A percentile compares a stretch with the other conserved stretches of the same genome.
Evolutionary conservation across 35 echinoderm and acorn worm species (phyloP).

Genomic region (Amphiura filiformis): DNA sequence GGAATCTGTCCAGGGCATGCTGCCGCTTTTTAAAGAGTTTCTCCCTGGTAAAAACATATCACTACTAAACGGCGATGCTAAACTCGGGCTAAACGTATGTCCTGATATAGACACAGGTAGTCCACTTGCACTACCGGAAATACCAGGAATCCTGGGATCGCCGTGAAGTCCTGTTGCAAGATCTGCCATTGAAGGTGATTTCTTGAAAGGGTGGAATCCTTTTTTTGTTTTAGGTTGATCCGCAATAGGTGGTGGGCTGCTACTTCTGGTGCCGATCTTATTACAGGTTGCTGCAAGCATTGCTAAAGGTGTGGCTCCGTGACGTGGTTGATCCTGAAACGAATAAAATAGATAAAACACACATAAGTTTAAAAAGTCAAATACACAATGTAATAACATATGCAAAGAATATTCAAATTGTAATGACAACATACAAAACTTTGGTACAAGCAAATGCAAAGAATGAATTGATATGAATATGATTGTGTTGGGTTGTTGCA

Average conservation of each 20-base stretch:
- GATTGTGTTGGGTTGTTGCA: no score
- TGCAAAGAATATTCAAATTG: not conserved
- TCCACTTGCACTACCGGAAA: slow-evolving; percentile 34
- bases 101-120: slow-evolving; percentile 29
- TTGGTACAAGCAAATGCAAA: not conserved
- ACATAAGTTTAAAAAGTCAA: not conserved
- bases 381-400: not conserved
- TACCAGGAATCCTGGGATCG: slow-evolving; percentile 29
- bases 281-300: slow-evolving; percentile 92
- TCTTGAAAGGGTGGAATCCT: slow-evolving; percentile 60
- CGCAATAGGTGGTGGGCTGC: slow-evolving; percentile 26
- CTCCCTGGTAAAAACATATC: slow-evolving; percentile 23
- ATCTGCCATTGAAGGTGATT: slow-evolving; percentile 36
- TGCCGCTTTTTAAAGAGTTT: slow-evolving; percentile 32
- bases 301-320: slow-evolving; percentile 56
- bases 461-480: not conserved
- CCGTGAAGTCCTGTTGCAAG: slow-evolving; percentile 19
- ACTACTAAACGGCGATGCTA: slow-evolving; percentile 20
- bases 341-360: not conserved
- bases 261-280: slow-evolving; percentile 51
- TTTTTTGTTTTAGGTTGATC: slow-evolving; percentile 46
- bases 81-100: not conserved
- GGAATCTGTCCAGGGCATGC: slow-evolving; percentile 40
- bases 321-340: slow-evolving; percentile 38
- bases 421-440: not conserved